Evolutionary conservation across 2,797 vertebrate species (phyloP).

Genomic region (Limosa lapponica): DNA sequence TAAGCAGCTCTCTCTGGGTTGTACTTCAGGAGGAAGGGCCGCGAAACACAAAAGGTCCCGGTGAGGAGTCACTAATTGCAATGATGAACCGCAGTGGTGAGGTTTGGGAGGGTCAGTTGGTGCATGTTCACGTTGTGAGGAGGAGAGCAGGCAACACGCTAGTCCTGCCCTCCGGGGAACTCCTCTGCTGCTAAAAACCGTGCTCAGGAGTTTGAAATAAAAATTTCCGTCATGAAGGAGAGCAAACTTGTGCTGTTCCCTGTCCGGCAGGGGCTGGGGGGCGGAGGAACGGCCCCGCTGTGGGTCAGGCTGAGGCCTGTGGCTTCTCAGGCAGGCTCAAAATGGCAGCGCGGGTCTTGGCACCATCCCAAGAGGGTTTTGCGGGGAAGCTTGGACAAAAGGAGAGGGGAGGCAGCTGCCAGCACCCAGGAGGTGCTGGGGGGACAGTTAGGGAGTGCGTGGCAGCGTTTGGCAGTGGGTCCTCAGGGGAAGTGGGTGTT

Average conservation of each 20-base stretch:
- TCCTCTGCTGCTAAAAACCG: background rate
- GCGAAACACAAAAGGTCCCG: accelerated
- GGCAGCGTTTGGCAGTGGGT: accelerated
- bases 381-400: accelerated
- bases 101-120: accelerated
- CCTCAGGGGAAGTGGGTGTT: accelerated
- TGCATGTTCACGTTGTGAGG: accelerated
- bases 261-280: background rate
- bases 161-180: background rate
- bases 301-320: accelerated
- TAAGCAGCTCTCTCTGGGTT: background rate
- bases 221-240: accelerated
- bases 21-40: background rate
- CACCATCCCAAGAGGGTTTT: accelerated
- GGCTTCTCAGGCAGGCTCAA: background rate
- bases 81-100: accelerated
- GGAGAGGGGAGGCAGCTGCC: accelerated
- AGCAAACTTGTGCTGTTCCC: background rate
- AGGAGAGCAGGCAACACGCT: background rate
- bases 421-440: accelerated
- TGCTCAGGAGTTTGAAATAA: background rate
- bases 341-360: accelerated
- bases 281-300: accelerated
- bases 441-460: no score
- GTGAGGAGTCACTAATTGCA: background rate